Conservation (phyloP, 2,888 invertebrate species). For the Microctonus brassicae region DNA sequence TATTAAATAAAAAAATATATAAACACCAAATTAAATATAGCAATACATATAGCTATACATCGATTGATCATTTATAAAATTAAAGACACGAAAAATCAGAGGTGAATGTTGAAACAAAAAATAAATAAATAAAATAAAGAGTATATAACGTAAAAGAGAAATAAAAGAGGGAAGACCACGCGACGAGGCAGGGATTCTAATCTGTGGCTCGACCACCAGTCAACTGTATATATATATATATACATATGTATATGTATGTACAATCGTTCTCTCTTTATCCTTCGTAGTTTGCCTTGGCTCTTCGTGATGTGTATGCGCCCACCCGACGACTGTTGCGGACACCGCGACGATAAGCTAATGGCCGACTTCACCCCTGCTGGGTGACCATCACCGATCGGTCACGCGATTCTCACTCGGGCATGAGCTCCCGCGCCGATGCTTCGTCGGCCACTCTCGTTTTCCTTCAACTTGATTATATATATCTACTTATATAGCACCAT, state of each 20-base stretch:
- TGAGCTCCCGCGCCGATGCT: slow-evolving; percentile 15
- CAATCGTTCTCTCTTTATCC: slow-evolving; percentile 11
- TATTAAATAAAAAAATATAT: no score
- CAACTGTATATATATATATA: slow-evolving; percentile 7
- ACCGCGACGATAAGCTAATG: slow-evolving; percentile 40
- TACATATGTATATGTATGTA: neutral
- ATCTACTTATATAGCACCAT: neutral
- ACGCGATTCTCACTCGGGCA: slow-evolving; percentile 35
- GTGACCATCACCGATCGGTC: slow-evolving; percentile 36
- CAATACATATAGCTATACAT: no score
- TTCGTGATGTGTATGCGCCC: neutral
- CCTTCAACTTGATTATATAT: slow-evolving; percentile 2
- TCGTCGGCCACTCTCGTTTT: slow-evolving; percentile 25
- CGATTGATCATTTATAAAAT: no score
- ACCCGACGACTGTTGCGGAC: slow-evolving; percentile 20
- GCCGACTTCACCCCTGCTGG: slow-evolving; percentile 31
- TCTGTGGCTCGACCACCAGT: slow-evolving; percentile 24
- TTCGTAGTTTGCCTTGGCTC: slow-evolving; percentile 11
- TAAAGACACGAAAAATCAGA: no score
- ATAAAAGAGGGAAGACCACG: slow-evolving; percentile 19
- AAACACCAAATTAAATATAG: no score
- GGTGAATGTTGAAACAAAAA: no score
- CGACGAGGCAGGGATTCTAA: slow-evolving; percentile 24
- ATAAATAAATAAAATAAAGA: neutral
- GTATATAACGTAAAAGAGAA: neutral